Conservation (phyloP, 2,113 vertebrate species). For the Barnardius zonarius region DNA sequence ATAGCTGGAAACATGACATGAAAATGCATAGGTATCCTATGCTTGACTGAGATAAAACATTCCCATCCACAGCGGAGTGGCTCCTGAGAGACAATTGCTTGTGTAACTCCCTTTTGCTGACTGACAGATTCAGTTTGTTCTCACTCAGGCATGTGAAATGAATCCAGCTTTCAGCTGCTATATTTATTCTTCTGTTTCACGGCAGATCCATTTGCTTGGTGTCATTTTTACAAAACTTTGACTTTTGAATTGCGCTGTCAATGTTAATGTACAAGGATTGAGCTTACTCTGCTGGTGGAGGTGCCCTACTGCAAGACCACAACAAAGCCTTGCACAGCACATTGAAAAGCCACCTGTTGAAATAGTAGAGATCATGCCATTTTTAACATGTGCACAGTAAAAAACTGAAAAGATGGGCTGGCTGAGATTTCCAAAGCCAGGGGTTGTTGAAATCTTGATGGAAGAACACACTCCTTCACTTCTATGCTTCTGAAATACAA, state of each 20-base stretch:
- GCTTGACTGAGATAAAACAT: background rate
- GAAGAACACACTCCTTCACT: background rate
- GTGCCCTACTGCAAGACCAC: background rate
- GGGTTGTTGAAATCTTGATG: constrained; percentile 32
- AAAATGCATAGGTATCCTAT: background rate
- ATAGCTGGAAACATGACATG: background rate
- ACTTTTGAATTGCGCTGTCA: background rate
- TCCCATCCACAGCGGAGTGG: background rate
- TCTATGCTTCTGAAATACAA: constrained; percentile 15
- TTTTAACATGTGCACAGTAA: background rate
- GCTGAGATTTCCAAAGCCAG: constrained; percentile 6
- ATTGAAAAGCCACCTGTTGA: constrained; percentile 24
- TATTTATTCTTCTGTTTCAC: background rate
- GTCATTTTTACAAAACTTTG: background rate
- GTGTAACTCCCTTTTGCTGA: background rate
- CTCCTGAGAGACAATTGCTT: background rate
- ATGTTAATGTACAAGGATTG: background rate
- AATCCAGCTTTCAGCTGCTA: background rate
- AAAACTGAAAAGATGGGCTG: background rate
- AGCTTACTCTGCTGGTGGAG: background rate
- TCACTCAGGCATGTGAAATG: background rate
- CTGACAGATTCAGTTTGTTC: constrained; percentile 36
- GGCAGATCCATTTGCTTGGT: background rate
- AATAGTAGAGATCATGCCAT: background rate
- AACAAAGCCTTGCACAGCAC: background rate